Evolutionary conservation across 1,140 invertebrate genomes (phyloP).

Genomic region (Anadara kagoshimensis): DNA sequence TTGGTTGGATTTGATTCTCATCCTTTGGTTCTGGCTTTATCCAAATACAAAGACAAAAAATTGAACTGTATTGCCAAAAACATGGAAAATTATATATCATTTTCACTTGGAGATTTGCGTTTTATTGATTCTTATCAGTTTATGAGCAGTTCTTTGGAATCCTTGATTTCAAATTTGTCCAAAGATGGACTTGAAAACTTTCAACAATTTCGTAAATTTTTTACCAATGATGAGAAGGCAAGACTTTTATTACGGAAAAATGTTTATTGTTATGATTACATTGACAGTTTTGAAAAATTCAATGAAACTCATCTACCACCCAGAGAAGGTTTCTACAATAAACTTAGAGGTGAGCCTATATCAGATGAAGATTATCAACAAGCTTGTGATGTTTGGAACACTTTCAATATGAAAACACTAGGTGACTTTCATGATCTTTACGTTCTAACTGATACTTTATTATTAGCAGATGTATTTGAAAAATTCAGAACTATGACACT

Average conservation of each 20-base stretch:
- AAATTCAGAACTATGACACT: not conserved
- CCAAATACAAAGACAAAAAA: constrained; percentile 45
- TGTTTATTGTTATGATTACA: constrained; percentile 21
- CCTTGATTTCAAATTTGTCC: constrained; percentile 20
- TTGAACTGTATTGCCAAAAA: constrained; percentile 66
- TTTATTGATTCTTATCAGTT: constrained; percentile 35
- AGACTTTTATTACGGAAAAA: constrained; percentile 32
- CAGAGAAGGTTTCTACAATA: constrained; percentile 13
- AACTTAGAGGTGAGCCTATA: not conserved
- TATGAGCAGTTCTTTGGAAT: constrained; percentile 21
- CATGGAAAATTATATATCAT: constrained; percentile 63
- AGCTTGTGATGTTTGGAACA: not conserved
- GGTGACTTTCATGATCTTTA: constrained; percentile 13
- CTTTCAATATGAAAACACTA: constrained; percentile 14
- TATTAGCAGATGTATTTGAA: not conserved
- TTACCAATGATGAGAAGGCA: constrained; percentile 8
- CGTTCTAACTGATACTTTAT: not conserved
- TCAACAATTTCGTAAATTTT: constrained; percentile 22
- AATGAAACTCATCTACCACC: constrained; percentile 6
- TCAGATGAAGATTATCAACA: constrained; percentile 9
- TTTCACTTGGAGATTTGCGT: constrained; percentile 19
- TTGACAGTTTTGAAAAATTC: constrained; percentile 14
- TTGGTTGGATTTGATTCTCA: constrained; percentile 69
- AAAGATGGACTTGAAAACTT: constrained; percentile 25
- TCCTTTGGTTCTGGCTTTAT: constrained; percentile 66